phyloP scores from a whole-genome alignment of 1,140 invertebrate genomes.

The Linepithema humile region DNA sequence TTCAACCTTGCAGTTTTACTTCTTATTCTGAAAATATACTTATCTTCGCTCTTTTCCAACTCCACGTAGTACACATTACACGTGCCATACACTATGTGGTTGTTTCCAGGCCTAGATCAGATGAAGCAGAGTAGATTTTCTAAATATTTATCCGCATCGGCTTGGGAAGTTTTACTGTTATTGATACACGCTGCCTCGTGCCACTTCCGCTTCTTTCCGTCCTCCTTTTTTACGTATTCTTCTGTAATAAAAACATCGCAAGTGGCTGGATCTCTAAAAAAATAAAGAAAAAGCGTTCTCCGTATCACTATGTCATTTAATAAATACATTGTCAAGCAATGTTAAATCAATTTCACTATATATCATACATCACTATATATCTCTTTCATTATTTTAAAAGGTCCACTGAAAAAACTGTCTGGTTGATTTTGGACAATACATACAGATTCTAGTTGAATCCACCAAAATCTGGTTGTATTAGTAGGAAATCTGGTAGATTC shows the following conservation, averaged over 20 bases:
- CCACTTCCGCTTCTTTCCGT: neutral
- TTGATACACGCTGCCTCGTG: neutral
- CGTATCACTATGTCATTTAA: neutral
- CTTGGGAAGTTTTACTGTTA: neutral
- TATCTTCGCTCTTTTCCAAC: neutral
- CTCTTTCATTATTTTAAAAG: no score
- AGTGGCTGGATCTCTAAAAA: conserved; percentile 42
- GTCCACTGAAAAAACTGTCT: no score
- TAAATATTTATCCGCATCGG: conserved; percentile 32
- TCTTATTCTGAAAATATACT: neutral
- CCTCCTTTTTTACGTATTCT: neutral
- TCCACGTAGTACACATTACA: neutral
- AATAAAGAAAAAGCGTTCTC: neutral
- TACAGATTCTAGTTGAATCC: no score
- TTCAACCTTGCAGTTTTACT: no score
- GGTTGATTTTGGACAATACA: no score
- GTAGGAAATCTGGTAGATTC: no score
- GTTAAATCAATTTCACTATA: neutral
- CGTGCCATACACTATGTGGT: no score
- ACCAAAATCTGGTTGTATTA: no score
- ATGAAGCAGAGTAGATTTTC: neutral
- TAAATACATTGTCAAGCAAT: neutral
- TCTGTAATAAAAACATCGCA: conserved; percentile 34
- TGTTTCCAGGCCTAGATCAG: neutral
- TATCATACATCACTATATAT: no score